Base-by-base conservation (phyloP, 2,888 invertebrate genomes). In the Temnothorax unifasciatus region DNA sequence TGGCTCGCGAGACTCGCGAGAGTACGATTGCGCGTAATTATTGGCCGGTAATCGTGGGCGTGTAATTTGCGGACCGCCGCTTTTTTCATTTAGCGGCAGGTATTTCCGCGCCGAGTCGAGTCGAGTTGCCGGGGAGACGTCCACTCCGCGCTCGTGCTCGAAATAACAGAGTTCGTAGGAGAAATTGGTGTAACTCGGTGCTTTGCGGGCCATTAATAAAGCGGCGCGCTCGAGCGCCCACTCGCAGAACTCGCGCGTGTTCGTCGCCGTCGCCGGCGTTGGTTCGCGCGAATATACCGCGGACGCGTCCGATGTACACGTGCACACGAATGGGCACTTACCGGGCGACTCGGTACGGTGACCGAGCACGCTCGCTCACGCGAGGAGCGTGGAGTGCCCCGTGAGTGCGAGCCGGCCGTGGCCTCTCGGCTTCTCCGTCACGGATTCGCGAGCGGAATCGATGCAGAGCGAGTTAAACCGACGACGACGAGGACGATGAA, bases 131-230 rank as follows among this genome's bases (percentile, higher is more conserved):
- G 52, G 15, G 34, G 66, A 34, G 52, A 15, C 52, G 38, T 75
- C 34, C 34, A 9, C 25, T 47, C 18, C 54, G 29, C 13, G 63
- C 64, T 64, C 68, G 68, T 68, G 77, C 77, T 61, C 69, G 82
- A 87, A 90, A 90, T 88, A 90, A 87, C 87, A 82, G 82, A 87
- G 86, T 84, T 79, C 79, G 85, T 52, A 66, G 76, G 75, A 77
- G 87, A 87, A 88, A 81, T 90, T 90, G 87, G 87, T 85, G 86
- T 84, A 88, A 88, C 85, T 85, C 83, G 76, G 75, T 44, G 81
- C 85, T 87, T 86, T 82, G 87, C 88, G 82, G 81, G 75, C 86
- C 89, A 86, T 90, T 90, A 90, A 90, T 90, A 90, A 88, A 88
- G 85, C 84, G 77, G 77, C 47, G 54, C 29, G 6, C 59, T 75